Evolutionary conservation across 2,888 invertebrate species (phyloP).

Genomic region (Pheosia tremula): DNA sequence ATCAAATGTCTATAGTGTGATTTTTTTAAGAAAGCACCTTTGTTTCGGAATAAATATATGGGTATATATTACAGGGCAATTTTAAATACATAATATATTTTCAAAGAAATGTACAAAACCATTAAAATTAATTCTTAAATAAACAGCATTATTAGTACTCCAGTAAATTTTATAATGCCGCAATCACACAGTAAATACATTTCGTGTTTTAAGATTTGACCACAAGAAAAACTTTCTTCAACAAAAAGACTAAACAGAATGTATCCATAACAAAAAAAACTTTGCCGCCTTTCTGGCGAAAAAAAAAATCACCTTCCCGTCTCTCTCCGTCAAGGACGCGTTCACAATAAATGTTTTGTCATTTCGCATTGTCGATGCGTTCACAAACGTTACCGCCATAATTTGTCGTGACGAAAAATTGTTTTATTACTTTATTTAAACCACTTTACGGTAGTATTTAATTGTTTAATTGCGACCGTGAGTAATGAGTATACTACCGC

Average conservation of each 20-base stretch:
- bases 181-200: constrained; percentile 28
- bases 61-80: neutral
- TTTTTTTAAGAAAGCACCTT: too few species aligned
- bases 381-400: constrained; percentile 39
- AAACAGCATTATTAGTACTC: constrained; percentile 7
- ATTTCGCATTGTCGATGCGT: constrained; percentile 37
- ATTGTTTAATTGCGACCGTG: constrained; percentile 68
- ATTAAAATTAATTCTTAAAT: neutral
- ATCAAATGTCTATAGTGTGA: too few species aligned
- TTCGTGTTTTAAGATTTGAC: constrained; percentile 39
- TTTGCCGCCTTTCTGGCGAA: constrained; percentile 19
- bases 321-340: constrained; percentile 36
- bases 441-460: constrained; percentile 72
- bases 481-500: constrained; percentile 68
- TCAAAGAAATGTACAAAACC: neutral
- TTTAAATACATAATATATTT: neutral
- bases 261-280: neutral
- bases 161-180: constrained; percentile 18
- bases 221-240: constrained; percentile 45
- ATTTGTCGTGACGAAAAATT: constrained; percentile 50
- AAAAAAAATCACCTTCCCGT: constrained; percentile 20
- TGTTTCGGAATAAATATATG: too few species aligned
- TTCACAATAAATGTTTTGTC: constrained; percentile 55
- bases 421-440: constrained; percentile 55
- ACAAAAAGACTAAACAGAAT: constrained; percentile 16